phyloP scores from a whole-genome alignment of 2,113 vertebrate species.

The Scopus umbretta region DNA sequence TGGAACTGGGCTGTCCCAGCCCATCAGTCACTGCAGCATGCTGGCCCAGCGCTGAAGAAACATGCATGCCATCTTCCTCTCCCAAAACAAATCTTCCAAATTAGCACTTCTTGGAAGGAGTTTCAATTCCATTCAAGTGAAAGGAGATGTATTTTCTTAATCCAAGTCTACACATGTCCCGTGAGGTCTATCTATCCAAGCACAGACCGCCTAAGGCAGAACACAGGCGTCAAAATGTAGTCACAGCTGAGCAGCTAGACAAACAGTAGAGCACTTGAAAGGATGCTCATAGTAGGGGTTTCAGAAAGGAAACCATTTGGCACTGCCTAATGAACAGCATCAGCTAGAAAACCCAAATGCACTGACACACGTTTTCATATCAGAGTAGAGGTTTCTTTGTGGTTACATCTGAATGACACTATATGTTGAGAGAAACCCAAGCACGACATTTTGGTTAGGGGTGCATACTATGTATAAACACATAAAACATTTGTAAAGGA shows the following conservation, averaged over 20 bases:
- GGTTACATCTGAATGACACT: background rate
- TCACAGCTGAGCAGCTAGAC: background rate
- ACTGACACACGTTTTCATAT: background rate
- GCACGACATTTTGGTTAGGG: background rate
- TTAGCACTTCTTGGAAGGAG: background rate
- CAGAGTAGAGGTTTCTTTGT: background rate
- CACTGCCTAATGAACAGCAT: background rate
- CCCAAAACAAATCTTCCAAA: background rate
- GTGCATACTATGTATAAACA: background rate
- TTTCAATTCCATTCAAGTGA: background rate
- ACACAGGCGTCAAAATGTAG: background rate
- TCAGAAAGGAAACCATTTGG: background rate
- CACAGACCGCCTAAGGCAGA: background rate
- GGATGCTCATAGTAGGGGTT: background rate
- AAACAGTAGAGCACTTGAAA: background rate
- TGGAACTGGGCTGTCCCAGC: background rate
- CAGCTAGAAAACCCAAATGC: background rate
- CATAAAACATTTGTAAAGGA: background rate
- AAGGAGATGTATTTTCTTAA: background rate
- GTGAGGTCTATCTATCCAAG: accelerated
- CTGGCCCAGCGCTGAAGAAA: background rate
- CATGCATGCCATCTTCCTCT: accelerated
- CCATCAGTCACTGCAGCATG: background rate
- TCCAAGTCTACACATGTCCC: accelerated
- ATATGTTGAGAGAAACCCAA: background rate